Evolutionary conservation across 37 sponge, comb jelly and placozoan species (phyloP).

Genomic region (Chondrosia reniformis): DNA sequence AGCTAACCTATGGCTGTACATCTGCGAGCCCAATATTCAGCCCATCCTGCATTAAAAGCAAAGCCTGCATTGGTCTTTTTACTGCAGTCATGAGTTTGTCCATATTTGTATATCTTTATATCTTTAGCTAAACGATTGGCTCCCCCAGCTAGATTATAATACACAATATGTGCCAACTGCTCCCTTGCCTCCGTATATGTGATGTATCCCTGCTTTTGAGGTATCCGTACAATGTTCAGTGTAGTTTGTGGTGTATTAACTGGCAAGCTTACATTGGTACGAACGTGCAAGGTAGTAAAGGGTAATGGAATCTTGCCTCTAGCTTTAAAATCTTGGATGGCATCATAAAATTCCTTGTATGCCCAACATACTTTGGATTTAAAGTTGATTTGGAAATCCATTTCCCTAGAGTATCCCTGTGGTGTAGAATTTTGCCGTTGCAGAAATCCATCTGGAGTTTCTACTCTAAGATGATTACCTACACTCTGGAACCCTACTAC

Average conservation of each 20-base stretch:
- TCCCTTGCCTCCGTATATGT: not conserved
- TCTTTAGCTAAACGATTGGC: not conserved
- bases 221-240: not conserved
- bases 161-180: constrained; percentile 22
- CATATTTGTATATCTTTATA: not conserved
- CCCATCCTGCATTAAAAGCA: constrained; percentile 34
- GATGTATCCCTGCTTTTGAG: not conserved
- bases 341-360: not conserved
- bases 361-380: constrained; percentile 11
- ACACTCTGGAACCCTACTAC: too few relatives aligned
- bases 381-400: too few relatives aligned
- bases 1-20: too few relatives aligned
- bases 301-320: not conserved
- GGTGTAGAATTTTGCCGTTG: too few relatives aligned
- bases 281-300: not conserved
- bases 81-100: not conserved
- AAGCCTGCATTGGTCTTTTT: constrained; percentile 16
- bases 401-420: too few relatives aligned
- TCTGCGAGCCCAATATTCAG: constrained; percentile 12
- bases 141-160: constrained; percentile 3
- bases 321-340: not conserved
- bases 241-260: constrained; percentile 1
- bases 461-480: too few relatives aligned
- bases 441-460: too few relatives aligned
- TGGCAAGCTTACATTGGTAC: not conserved